phyloP scores from a whole-genome alignment of 2,888 invertebrate species.

The Polyommatus iphigenia region DNA sequence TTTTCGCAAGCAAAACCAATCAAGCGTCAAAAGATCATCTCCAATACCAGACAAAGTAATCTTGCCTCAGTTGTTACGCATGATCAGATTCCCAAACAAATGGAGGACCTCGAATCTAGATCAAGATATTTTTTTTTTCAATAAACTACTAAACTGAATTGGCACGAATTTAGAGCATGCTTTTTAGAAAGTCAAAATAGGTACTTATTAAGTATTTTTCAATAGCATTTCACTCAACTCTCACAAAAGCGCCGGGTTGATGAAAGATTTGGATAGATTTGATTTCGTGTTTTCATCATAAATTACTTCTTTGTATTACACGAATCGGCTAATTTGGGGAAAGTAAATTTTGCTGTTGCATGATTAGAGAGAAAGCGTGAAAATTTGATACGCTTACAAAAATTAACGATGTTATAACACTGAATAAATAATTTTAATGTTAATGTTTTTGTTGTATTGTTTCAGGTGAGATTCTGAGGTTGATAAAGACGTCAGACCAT shows the following conservation, averaged over 20 bases:
- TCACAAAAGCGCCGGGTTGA: background rate
- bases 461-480: conserved; percentile 23
- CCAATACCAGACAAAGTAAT: background rate
- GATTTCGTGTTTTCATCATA: background rate
- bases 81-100: conserved; percentile 4
- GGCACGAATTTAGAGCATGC: background rate
- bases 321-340: conserved; percentile 50
- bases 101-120: background rate
- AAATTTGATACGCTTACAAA: conserved; percentile 51
- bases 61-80: background rate
- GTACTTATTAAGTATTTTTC: background rate
- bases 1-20: conserved; percentile 5
- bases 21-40: conserved; percentile 17
- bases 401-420: conserved; percentile 35
- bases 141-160: background rate
- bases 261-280: background rate
- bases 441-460: conserved; percentile 28
- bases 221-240: background rate
- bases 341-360: conserved; percentile 53
- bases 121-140: background rate
- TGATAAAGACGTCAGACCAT: background rate
- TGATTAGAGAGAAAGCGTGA: conserved; percentile 53
- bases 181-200: background rate
- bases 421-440: conserved; percentile 24
- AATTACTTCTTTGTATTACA: conserved; percentile 28